Evolutionary conservation across 2,888 invertebrate species (phyloP).

Genomic region (Tuberolachnus salignus): DNA sequence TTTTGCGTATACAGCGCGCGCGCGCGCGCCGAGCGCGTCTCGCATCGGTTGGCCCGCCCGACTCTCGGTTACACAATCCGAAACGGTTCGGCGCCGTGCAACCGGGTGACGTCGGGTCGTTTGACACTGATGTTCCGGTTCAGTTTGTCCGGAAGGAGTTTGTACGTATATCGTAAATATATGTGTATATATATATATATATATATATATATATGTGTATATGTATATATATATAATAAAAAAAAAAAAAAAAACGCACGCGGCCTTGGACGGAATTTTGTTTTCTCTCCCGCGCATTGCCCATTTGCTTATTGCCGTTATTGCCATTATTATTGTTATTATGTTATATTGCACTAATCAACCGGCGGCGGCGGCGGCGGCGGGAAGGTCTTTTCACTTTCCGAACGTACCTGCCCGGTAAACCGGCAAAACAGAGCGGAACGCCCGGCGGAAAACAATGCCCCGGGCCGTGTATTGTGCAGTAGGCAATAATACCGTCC

Average conservation of each 20-base stretch:
- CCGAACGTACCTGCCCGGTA: constrained; percentile 24
- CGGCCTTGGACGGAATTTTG: constrained; percentile 47
- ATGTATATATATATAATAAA: too few species aligned
- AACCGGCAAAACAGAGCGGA: constrained; percentile 56
- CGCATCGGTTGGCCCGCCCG: constrained; percentile 34
- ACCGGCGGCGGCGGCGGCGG: constrained; percentile 12
- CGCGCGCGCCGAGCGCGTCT: not conserved
- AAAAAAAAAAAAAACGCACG: too few species aligned
- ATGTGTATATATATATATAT: too few species aligned
- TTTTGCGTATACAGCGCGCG: not conserved
- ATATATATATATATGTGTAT: too few species aligned
- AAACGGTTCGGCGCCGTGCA: constrained; percentile 42
- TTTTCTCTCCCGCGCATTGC: not conserved
- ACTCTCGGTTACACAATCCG: constrained; percentile 46
- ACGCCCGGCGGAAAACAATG: constrained; percentile 39
- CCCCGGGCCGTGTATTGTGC: constrained; percentile 24
- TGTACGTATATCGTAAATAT: too few species aligned
- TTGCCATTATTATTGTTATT: constrained; percentile 20
- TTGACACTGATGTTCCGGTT: constrained; percentile 57
- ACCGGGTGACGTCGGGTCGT: constrained; percentile 46
- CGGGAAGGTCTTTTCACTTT: constrained; percentile 56
- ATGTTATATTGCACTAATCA: constrained; percentile 42
- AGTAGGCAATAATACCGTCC: too few species aligned
- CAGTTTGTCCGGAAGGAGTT: constrained; percentile 57
- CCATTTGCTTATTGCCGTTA: too few species aligned